phyloP scores from a whole-genome alignment of 2,888 invertebrate species.

The Netelia melanura region DNA sequence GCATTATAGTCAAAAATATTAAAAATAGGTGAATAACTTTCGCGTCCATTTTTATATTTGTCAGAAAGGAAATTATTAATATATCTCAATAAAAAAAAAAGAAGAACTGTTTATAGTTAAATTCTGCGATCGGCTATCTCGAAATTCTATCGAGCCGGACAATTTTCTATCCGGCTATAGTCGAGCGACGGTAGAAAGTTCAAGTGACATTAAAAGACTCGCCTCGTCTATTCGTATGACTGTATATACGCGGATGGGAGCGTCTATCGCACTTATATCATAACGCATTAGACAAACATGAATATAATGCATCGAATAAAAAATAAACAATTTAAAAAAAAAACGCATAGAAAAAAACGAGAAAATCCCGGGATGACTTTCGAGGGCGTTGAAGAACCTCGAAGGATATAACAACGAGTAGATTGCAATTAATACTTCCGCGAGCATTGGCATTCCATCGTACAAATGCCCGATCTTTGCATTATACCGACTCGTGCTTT shows the following conservation, averaged over 20 bases:
- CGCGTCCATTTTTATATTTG: too few species aligned
- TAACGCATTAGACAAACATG: not conserved
- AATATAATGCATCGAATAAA: not conserved
- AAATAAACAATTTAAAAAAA: not conserved
- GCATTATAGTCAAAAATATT: too few species aligned
- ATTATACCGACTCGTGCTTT: not conserved
- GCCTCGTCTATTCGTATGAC: not conserved
- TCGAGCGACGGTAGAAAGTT: slow-evolving; percentile 38
- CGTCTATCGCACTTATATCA: slow-evolving; percentile 4
- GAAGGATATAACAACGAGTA: not conserved
- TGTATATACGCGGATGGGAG: not conserved
- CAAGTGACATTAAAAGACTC: slow-evolving; percentile 28
- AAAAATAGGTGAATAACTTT: too few species aligned
- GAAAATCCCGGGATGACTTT: slow-evolving; percentile 22
- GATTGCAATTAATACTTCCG: slow-evolving; percentile 57
- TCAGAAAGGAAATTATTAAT: too few species aligned
- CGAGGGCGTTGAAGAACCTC: slow-evolving; percentile 43
- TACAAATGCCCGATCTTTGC: slow-evolving; percentile 2
- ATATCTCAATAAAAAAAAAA: too few species aligned
- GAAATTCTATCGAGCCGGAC: slow-evolving; percentile 7
- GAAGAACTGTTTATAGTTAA: too few species aligned
- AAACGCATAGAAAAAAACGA: not conserved
- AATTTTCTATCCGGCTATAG: slow-evolving; percentile 16
- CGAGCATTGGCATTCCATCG: slow-evolving; percentile 52
- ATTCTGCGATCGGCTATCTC: not conserved